Base-by-base conservation (phyloP, 2,113 vertebrate genomes). In the Odontophorus gujanensis region DNA sequence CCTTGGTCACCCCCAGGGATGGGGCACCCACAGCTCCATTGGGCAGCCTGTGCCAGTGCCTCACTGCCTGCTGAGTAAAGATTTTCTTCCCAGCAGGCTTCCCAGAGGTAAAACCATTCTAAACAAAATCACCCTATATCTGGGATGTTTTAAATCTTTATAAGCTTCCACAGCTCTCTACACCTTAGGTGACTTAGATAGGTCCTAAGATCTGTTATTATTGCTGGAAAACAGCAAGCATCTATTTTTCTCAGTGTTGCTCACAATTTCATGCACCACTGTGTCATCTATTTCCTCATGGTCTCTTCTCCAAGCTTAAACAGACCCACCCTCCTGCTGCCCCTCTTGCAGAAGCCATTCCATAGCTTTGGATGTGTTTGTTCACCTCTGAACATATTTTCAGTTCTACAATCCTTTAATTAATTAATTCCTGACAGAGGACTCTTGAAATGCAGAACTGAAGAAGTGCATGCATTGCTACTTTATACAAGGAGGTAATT, bases 341-440 rank as follows among this genome's bases (percentile, higher is more conserved):
- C 80, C 42, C 30, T 76, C 53, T 68, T 30, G 63, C 34, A 32
- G 48, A 83, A 89, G 47, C 38, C 16, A 32, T 45, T 38, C 32
- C 1, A 0, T 40, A 75, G 47, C 4, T 69, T 14, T 1, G 2
- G 21, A 48, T 21, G 3, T 36, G 36, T 45, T 36, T 66, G 22
- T 50, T 30, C 59, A 68, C 71, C 65, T 50, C 76, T 21, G 36
- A 62, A 58, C 2, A 5, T 26, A 80, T 83, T 25, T 24, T 21
- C 26, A n/a, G 8, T 62, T 90, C 66, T 74, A n/a, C 59, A 67
- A 25, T 28, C 15, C 42, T 66, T 55, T 40, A 40, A 40, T 40
- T 40, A 40, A 40, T 40, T 40, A 40, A 40, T 40, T 40, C 43
- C 30, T 78, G 61, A 55, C 6, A 34, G 9, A 28, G 25, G 21